phyloP scores from a whole-genome alignment of 1,140 invertebrate species.

The Lamellibrachia luymesi region DNA sequence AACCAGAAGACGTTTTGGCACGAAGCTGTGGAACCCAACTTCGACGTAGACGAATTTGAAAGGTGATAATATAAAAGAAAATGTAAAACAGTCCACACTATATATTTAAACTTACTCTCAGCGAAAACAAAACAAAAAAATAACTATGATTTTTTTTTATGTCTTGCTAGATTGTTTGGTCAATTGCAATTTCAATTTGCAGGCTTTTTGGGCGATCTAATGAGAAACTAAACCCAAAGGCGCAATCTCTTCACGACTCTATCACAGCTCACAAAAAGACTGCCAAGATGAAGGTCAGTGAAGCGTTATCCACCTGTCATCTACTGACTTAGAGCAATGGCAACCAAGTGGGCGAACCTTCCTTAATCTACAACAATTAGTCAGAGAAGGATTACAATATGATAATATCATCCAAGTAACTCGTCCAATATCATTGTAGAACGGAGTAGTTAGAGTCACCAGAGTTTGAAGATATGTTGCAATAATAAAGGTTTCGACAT shows the following conservation, averaged over 20 bases:
- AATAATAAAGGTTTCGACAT: background rate
- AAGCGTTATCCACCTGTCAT: background rate
- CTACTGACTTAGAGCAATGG: background rate
- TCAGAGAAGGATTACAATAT: background rate
- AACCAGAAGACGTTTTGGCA: conserved; percentile 19
- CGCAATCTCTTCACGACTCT: conserved; percentile 15
- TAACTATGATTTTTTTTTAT: background rate
- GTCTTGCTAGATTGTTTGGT: background rate
- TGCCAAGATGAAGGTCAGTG: background rate
- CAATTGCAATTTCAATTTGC: background rate
- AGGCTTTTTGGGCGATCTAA: conserved; percentile 68
- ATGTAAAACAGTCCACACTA: background rate
- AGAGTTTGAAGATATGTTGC: background rate
- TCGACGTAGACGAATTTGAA: conserved; percentile 26
- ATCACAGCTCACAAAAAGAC: background rate
- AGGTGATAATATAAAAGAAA: conserved; percentile 11
- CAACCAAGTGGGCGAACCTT: background rate
- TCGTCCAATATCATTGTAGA: background rate
- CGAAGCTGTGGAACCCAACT: conserved; percentile 12
- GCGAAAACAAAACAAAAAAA: background rate
- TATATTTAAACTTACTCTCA: background rate
- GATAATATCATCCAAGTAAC: background rate
- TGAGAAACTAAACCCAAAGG: conserved; percentile 56
- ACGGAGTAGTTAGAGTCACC: background rate
- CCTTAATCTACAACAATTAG: background rate